Conservation (phyloP, 1,140 invertebrate species). For the Oreohelix idahoensis region DNA sequence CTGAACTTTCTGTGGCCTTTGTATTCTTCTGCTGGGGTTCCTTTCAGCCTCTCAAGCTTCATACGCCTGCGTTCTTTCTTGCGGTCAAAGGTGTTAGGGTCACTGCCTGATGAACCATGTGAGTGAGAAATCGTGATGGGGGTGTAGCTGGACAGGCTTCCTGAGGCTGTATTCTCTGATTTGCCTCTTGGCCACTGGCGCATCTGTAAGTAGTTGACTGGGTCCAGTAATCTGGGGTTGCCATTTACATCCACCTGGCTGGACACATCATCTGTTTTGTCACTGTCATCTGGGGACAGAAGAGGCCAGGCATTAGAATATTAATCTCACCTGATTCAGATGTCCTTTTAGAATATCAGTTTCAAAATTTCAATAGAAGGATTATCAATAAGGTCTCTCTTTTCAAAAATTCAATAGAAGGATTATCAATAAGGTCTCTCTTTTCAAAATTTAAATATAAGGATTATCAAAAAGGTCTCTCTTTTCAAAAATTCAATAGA, state of each 20-base stretch:
- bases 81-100: background rate
- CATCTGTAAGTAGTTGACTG: conserved; percentile 19
- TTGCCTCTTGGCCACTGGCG: background rate
- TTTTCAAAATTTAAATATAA: no score
- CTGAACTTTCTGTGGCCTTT: background rate
- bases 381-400: no score
- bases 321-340: no score
- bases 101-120: background rate
- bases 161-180: background rate
- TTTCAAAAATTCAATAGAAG: no score
- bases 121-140: background rate
- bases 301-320: no score
- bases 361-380: no score
- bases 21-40: background rate
- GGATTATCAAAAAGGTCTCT: no score
- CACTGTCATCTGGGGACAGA: background rate
- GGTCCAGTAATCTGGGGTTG: background rate
- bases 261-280: background rate
- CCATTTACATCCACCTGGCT: conserved; percentile 14
- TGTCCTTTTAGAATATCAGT: no score
- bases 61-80: background rate
- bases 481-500: no score
- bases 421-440: no score
- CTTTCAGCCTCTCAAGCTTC: conserved; percentile 5
- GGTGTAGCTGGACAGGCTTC: background rate